These are phyloP conservation scores for Metopolophium dirhodum DNA, from an alignment of 1,140 invertebrate genomes.

Conservation along the genomic window DNA sequence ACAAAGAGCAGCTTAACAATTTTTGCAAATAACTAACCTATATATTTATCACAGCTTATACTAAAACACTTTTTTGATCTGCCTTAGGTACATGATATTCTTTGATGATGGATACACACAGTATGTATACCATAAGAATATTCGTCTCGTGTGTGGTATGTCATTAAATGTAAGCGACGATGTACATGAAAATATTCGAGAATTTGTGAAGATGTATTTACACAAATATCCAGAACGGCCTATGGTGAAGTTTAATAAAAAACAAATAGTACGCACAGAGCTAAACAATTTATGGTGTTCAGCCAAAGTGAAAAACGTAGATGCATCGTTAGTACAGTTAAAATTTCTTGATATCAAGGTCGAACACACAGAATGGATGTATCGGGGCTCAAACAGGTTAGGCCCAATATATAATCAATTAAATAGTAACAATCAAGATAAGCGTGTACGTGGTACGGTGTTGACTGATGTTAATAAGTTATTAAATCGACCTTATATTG, in stretches of 20 bases:
- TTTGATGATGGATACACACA: slow-evolving; percentile 32
- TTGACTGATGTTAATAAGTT: neutral
- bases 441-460: neutral
- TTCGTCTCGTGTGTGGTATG: neutral
- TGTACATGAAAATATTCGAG: slow-evolving; percentile 6
- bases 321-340: slow-evolving; percentile 27
- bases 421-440: neutral
- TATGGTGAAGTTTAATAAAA: slow-evolving; percentile 29
- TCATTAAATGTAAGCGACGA: neutral
- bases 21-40: neutral
- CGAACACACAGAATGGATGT: slow-evolving; percentile 1
- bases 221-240: neutral
- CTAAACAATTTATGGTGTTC: neutral
- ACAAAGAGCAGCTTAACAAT: neutral
- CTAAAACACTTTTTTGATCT: neutral
- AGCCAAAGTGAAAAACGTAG: neutral
- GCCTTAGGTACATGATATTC: slow-evolving; percentile 24
- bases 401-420: neutral
- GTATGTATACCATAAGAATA: slow-evolving; percentile 14
- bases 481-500: neutral
- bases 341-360: neutral
- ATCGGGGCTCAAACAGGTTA: slow-evolving; percentile 12
- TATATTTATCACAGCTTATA: neutral
- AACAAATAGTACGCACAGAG: neutral
- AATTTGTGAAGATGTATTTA: slow-evolving; percentile 12